phyloP scores from a whole-genome alignment of 2,113 vertebrate species.

The Mormyrus iriodes region DNA sequence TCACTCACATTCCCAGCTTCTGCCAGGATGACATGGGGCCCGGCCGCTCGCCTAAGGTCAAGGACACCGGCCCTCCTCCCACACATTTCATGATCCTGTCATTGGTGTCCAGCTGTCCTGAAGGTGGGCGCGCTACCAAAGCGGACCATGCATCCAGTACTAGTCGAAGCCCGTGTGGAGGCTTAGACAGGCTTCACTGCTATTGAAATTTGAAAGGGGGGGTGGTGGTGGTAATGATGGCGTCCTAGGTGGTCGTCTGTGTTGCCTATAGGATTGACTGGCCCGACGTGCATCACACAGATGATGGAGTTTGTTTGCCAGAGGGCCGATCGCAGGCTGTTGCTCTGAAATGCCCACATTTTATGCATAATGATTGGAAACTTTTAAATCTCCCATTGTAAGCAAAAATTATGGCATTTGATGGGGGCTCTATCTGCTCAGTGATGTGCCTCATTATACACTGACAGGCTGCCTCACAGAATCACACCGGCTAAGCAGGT shows the following conservation, averaged over 20 bases:
- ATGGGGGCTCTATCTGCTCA: background rate
- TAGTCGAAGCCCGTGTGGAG: background rate
- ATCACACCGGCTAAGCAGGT: background rate
- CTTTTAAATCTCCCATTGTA: slow-evolving; percentile 21
- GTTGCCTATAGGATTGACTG: background rate
- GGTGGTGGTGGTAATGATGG: background rate
- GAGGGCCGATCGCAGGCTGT: background rate
- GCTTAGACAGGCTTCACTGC: background rate
- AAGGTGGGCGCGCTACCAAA: too few species aligned
- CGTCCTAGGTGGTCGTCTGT: background rate
- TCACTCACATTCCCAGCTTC: background rate
- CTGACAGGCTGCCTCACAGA: background rate
- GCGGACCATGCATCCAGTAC: background rate
- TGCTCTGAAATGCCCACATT: slow-evolving; percentile 10
- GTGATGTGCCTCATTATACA: background rate
- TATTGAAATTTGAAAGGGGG: background rate
- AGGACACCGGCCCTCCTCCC: background rate
- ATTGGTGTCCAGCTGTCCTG: background rate
- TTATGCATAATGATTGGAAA: slow-evolving; percentile 14
- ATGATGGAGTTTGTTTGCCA: background rate
- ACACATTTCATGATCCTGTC: background rate
- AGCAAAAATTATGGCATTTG: background rate
- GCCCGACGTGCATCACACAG: background rate
- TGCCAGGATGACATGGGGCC: background rate
- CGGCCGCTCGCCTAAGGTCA: background rate